Evolutionary conservation across 2,797 vertebrate species (phyloP).

Genomic region (Coranthus polyacanthus): DNA sequence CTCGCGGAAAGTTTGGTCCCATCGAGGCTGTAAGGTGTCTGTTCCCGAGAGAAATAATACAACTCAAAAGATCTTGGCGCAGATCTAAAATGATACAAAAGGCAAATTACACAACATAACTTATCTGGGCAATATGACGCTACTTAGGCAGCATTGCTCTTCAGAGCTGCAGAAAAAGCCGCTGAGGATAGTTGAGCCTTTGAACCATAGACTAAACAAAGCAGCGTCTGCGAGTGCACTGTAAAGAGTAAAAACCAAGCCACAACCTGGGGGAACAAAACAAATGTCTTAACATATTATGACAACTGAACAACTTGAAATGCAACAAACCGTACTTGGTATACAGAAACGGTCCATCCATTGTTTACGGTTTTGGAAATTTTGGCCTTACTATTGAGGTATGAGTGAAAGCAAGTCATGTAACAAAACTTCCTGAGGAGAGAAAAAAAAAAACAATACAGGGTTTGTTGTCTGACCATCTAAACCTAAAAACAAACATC

Average conservation of each 20-base stretch:
- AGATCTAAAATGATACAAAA: conserved; percentile 18
- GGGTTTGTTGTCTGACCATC: conserved; percentile 27
- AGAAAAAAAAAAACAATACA: conserved; percentile 44
- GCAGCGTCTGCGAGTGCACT: not conserved
- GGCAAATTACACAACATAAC: conserved; percentile 36
- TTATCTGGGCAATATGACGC: not conserved
- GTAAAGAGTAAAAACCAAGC: not conserved
- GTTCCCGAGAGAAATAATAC: conserved; percentile 1
- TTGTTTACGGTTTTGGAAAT: conserved; percentile 31
- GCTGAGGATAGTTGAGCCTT: not conserved
- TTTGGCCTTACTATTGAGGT: conserved; percentile 23
- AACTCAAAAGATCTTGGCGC: conserved; percentile 8
- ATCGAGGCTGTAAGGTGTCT: conserved; percentile 20
- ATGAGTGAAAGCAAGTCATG: conserved; percentile 43
- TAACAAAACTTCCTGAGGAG: conserved; percentile 75
- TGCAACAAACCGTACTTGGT: conserved; percentile 29
- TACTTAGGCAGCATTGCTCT: not conserved
- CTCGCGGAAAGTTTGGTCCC: conserved; percentile 47
- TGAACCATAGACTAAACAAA: not conserved
- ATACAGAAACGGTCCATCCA: conserved; percentile 26
- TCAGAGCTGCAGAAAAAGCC: not conserved
- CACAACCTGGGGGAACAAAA: not conserved
- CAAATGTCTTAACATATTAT: conserved; percentile 4
- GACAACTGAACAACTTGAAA: conserved; percentile 10
- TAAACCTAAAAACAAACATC: conserved; percentile 17